Evolutionary conservation across 2,888 invertebrate genomes (phyloP), one percentile per base, ranked within the genome.

Genomic region (Cosmorhoe ocellata): DNA sequence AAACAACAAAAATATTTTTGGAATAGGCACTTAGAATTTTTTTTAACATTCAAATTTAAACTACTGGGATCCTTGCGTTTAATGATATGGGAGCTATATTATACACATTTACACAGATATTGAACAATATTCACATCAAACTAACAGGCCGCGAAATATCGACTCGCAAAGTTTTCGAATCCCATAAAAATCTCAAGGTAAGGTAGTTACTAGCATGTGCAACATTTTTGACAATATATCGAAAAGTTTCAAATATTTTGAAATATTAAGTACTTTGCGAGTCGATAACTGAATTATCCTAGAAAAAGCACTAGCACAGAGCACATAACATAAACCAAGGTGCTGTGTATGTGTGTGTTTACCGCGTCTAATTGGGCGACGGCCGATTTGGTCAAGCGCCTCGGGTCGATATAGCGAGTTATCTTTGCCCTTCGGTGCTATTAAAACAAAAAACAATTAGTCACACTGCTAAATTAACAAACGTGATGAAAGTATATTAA

Each of bases 381-480:
- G 41, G 84, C 85, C 59, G 81, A 75, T 79, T 85, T 87, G 79
- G 74, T 83, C 79, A 89, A 79, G 61, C 90, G 85, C 64, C 87
- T 76, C 64, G 85, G 86, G 81, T 88, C 84, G 83, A 87, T 80
- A 87, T 81, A 87, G 60, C 86, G 83, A 76, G 82, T 79, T 76
- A 88, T 81, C 81, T 84, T 90, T 83, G 84, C 82, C 82, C 75
- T 87, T 77, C 90, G 87, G 81, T 84, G 88, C 90, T 90, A 85
- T 65, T 65, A 67, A 81, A 82, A 81, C 62, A 79, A 75, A 52
- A 69, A 66, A 36, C 56, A 53, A 60, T 59, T 58, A 61, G 34
- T 52, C 54, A 63, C 59, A 66, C 64, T 61, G 48, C 59, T 48
- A 28, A 33, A 44, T 36, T 49, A 41, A 38, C 30, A 34, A 9